Base-by-base conservation (phyloP, 92 coral and sea anemone genomes). In the Metridium senile region DNA sequence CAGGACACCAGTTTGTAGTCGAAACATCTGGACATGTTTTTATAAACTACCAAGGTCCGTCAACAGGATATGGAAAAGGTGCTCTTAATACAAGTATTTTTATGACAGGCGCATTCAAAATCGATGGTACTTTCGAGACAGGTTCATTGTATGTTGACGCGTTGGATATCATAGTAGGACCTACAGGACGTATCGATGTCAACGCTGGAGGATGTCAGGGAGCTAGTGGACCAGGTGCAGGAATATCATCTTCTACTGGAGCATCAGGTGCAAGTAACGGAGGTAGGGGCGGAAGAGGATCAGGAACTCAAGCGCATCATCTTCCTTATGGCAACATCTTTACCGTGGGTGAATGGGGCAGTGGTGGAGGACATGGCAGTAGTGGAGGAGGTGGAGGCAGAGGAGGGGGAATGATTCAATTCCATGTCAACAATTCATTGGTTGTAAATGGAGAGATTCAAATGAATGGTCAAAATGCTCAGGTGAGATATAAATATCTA, bases 231-330 rank as follows among this genome's bases (percentile, higher is more conserved):
- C 86, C 77, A 63, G 93, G 93, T 22, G 87, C 89, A 31, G 93
- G 93, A 20, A 20, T 71, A 35, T 17, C 89, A 9, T 76, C 89
- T 2, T 39, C 63, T 7, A 56, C 82, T 45, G 93, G 93, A 31
- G 89, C 83, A 33, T 80, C 93, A 16, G 93, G 93, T 39, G 93
- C 89, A 23, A 88, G 93, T 62, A 72, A 88, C 47, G 93, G 87
- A 46, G 93, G 93, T 25, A 71, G 93, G 61, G 93, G 93, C 11
- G 93, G 93, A 47, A 84, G 75, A 67, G 93, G 93, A 18, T 30
- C 73, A 43, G 86, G 93, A 33, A 68, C 89, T 23, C 79, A 70
- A 52, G 78, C 86, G 33, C 78, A 53, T 27, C 68, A 71, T 19
- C 82, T 75, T 21, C 93, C 93, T 9, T 84, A 88, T 32, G 93